Evolutionary conservation across 2,113 vertebrate genomes (phyloP), one percentile per base, ranked within the genome.

Genomic region (Cyrtonyx montezumae): DNA sequence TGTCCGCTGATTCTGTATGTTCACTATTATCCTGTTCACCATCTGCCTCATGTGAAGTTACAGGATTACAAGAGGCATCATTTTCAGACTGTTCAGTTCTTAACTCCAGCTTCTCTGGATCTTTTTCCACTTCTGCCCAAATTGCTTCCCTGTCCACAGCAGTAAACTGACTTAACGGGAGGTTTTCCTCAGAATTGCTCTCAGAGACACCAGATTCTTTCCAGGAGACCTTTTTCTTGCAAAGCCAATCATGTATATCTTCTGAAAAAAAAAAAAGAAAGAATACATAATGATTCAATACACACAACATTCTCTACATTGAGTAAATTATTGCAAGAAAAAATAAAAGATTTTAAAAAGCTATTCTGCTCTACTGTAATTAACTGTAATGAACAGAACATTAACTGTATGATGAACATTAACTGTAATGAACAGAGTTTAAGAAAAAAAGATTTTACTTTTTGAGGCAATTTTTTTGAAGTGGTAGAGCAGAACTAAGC

Each of bases 1-100:
- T 98, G 96, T 99, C 99, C 3, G 98, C 98, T 1, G 99, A 99
- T 89, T 99, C 99, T 0, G 99, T 99, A 97, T 98, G 98, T 85
- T 99, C 99, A 9, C 99, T 99, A 43, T 97, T 97, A 23, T 97
- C 97, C 5, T 96, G 96, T 4, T 97, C 96, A 0, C 79, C 92
- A 5, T 90, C 77, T 7, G 58, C 30, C 1, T 30, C 48, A 48
- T 30, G 55, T 14, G 49, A 74, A 1, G 16, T 34, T 55, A 94
- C 85, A 65, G 26, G 2, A 7, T 53, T 66, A 68, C 3, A 69
- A 13, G 36, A 88, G 5, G 49, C 96, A 5, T 97, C 96, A 0
- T 94, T 96, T 11, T 97, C 98, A 1, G 71, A 59, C 26, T 23
- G 89, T 36, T 97, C 94, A 1, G 66, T 73, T 63, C 88, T 94